These are phyloP conservation scores for Perodicticus potto DNA, from an alignment of 2,797 vertebrate species.

Conservation along the genomic window DNA sequence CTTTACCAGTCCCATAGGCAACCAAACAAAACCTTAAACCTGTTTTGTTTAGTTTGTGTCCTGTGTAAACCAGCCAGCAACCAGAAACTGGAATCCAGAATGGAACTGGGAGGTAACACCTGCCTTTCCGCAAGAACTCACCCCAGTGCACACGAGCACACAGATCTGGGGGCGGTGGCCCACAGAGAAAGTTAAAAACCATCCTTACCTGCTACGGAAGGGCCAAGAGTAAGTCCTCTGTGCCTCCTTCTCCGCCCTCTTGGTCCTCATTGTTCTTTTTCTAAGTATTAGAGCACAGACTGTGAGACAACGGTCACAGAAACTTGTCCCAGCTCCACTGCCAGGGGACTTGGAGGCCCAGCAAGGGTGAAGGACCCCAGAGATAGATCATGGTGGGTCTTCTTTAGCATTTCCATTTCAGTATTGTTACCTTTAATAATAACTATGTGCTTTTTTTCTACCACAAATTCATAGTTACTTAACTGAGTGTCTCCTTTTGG, in stretches of 20 bases:
- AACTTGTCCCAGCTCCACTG: neutral
- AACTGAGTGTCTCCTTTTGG: neutral
- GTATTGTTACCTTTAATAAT: neutral
- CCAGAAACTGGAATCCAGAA: neutral
- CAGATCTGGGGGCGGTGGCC: too few relatives aligned
- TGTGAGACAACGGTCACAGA: neutral
- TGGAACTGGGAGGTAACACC: neutral
- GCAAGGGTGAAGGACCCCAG: neutral
- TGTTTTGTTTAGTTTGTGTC: neutral
- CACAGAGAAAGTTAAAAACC: neutral
- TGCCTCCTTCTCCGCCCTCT: neutral
- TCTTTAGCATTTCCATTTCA: neutral
- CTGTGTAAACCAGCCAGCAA: neutral
- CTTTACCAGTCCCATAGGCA: slow-evolving; percentile 24
- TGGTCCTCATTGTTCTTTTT: neutral
- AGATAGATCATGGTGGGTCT: neutral
- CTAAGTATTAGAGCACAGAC: neutral
- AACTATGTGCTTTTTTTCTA: neutral
- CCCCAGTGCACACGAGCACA: neutral
- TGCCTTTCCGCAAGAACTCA: neutral
- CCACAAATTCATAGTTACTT: slow-evolving; percentile 29
- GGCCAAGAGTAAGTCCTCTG: neutral
- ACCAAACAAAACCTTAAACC: slow-evolving; percentile 30
- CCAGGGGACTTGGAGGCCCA: neutral
- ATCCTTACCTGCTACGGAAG: neutral